Evolutionary conservation across 2,888 invertebrate species (phyloP), one percentile per base, ranked within the genome.

Genomic region (Hecatera dysodea): DNA sequence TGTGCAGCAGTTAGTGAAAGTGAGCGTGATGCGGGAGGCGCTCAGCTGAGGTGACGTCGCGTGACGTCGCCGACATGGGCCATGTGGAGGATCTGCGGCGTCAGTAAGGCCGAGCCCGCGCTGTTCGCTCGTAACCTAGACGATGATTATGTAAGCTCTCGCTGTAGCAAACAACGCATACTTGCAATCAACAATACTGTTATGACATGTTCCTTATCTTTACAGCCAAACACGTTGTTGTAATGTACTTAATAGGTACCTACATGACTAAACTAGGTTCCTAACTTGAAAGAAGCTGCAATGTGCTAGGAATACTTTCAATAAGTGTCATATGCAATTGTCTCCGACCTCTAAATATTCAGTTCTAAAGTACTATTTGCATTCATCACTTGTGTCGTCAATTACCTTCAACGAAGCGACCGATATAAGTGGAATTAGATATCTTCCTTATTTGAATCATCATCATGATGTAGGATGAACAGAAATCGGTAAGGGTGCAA

Each of bases 51-150:
- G 80, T 92, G 93, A 91, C 92, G 93, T 90, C 88, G 80, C 68
- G 80, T 92, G 93, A 91, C 92, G 93, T 90, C 88, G 80, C 90
- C 89, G 93, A 90, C 91, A 95, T 95, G 95, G 95, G 93, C 94
- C 93, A 95, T 96, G 96, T 95, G 95, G 95, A 95, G 90, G 89
- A 95, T 95, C 87, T 95, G 96, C 90, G 95, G 95, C 91, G 93
- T 94, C 92, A 94, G 93, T 94, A 95, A 95, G 90, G 93, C 91
- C 85, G 91, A 94, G 89, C 93, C 95, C 74, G 92, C 90, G 88
- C 90, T 95, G 88, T 93, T 94, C 87, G 90, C 90, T 81, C 88
- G 89, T 89, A 87, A 86, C 86, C 78, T 86, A 69, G 86, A 91
- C 86, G 94, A 95, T 87, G 94, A 96, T 91, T 95, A 93, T 92